These are phyloP conservation scores for Drosophila paracracens DNA, from an alignment of 2,888 invertebrate genomes.

Conservation along the genomic window DNA sequence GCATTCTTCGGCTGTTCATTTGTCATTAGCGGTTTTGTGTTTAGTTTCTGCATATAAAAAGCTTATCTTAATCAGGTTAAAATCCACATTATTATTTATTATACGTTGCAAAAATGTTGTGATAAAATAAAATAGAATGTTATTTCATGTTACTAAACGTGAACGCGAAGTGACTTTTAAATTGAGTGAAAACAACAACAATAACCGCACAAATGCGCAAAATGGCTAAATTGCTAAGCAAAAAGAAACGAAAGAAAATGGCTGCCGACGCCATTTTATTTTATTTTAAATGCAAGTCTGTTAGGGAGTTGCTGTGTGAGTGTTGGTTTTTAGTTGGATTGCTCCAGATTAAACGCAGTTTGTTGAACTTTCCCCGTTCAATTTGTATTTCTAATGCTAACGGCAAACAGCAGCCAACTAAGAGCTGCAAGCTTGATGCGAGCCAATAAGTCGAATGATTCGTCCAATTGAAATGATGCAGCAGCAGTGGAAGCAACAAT, in stretches of 20 bases:
- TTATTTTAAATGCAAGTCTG: constrained; percentile 30
- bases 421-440: constrained; percentile 23
- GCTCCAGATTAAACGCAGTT: constrained; percentile 66
- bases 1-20: background rate
- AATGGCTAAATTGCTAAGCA: constrained; percentile 13
- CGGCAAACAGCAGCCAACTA: constrained; percentile 59
- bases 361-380: constrained; percentile 69
- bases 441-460: constrained; percentile 76
- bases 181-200: constrained; percentile 12
- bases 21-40: background rate
- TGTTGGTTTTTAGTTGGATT: constrained; percentile 33
- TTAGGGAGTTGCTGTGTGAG: constrained; percentile 12
- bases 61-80: background rate
- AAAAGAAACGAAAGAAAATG: constrained; percentile 30
- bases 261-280: constrained; percentile 26
- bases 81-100: background rate
- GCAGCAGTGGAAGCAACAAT: constrained; percentile 8
- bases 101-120: background rate
- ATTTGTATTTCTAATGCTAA: constrained; percentile 70
- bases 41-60: background rate
- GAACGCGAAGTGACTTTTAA: constrained; percentile 9
- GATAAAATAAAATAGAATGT: background rate
- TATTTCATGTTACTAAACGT: background rate
- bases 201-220: constrained; percentile 8
- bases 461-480: constrained; percentile 66